phyloP scores from a whole-genome alignment of 1,140 invertebrate species.

The Aleiodes sp. region DNA sequence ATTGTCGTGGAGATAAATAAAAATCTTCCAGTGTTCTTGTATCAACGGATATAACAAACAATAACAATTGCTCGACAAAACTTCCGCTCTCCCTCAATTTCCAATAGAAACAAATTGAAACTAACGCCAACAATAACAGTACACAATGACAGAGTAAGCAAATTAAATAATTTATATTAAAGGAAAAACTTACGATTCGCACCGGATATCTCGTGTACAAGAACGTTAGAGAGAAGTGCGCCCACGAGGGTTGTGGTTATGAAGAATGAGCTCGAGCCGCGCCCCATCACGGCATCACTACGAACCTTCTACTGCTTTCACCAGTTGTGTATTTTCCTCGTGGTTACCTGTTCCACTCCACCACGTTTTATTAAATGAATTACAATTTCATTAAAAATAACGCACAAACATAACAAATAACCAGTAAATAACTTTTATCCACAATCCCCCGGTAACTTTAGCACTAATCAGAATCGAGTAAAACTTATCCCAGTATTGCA shows the following conservation, averaged over 20 bases:
- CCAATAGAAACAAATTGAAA: too few relatives aligned
- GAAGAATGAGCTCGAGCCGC: conserved; percentile 58
- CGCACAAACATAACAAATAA: not conserved
- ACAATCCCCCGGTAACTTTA: too few relatives aligned
- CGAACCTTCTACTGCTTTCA: conserved; percentile 38
- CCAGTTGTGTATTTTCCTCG: not conserved
- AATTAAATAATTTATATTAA: not conserved
- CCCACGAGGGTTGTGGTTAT: conserved; percentile 57
- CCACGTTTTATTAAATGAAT: conserved; percentile 19
- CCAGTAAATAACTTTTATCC: not conserved
- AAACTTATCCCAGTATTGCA: too few relatives aligned
- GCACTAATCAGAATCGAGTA: too few relatives aligned
- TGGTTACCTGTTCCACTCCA: not conserved
- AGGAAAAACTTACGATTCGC: conserved; percentile 53
- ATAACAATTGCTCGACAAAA: too few relatives aligned
- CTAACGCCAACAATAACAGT: not conserved
- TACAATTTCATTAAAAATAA: conserved; percentile 5
- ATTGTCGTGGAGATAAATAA: too few relatives aligned
- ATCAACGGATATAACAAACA: not conserved
- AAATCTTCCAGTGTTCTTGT: not conserved
- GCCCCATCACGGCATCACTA: conserved; percentile 65
- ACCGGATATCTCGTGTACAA: conserved; percentile 49
- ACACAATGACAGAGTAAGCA: not conserved
- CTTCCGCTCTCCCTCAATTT: too few relatives aligned
- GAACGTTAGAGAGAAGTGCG: conserved; percentile 53